A percentile compares a stretch with the other conserved stretches of the same genome.
These are phyloP conservation scores for Plecturocebus donacophilus DNA, from an alignment of 2,113 vertebrate species.

Conservation along the genomic window DNA sequence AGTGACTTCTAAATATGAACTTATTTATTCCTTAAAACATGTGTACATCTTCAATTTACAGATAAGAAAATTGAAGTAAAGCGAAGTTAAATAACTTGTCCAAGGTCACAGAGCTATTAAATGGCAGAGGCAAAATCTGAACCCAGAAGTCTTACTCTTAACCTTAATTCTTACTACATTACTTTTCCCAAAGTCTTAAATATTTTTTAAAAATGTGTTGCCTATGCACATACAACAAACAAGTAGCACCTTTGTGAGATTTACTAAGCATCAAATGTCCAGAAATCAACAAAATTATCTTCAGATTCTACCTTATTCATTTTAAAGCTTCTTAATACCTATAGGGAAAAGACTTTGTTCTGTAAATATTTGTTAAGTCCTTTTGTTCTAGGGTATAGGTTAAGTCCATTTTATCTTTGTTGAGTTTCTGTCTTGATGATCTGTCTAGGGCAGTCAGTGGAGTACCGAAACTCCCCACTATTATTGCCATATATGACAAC, in stretches of 20 bases:
- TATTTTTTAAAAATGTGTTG: background rate
- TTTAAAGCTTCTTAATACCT: background rate
- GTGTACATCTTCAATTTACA: background rate
- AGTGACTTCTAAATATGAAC: background rate
- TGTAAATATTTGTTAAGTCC: too few species aligned
- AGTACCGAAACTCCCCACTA: too few species aligned
- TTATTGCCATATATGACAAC: too few species aligned
- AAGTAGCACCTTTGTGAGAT: background rate
- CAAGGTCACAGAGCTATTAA: background rate
- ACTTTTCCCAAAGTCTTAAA: background rate
- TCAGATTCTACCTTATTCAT: background rate
- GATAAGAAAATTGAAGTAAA: background rate
- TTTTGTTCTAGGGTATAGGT: too few species aligned
- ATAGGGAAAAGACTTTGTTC: background rate
- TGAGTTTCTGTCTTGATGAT: too few species aligned
- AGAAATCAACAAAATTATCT: background rate
- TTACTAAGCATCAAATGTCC: background rate
- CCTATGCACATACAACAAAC: background rate
- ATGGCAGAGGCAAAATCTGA: background rate
- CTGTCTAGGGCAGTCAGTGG: too few species aligned
- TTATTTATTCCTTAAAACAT: background rate
- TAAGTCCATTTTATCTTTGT: too few species aligned
- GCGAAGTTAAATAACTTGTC: background rate
- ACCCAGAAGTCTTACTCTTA: background rate
- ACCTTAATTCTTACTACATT: background rate